Evolutionary conservation across 2,113 vertebrate species (phyloP).

Genomic region (Actenoides lindsayi): DNA sequence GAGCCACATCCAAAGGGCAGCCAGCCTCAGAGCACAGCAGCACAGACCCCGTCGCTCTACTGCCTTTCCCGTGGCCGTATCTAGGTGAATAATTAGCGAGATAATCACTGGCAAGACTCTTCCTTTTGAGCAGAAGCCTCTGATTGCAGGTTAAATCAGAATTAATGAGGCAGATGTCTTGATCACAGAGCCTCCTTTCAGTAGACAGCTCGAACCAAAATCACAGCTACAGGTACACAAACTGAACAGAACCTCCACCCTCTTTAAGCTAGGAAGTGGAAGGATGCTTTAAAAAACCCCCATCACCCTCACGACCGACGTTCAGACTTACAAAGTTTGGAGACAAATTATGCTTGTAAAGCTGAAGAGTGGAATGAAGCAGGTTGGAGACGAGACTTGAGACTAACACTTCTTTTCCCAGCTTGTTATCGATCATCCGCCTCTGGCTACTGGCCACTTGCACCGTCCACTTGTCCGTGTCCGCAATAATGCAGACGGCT

Average conservation of each 20-base stretch:
- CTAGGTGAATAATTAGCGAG: neutral
- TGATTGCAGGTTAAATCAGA: neutral
- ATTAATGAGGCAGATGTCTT: neutral
- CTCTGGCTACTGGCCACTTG: constrained; percentile 98
- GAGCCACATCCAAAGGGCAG: neutral
- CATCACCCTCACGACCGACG: fast-evolving
- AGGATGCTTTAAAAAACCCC: neutral
- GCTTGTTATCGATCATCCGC: constrained; percentile 87
- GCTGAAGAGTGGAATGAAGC: constrained; percentile 95
- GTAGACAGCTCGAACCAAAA: neutral
- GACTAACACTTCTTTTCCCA: constrained; percentile 96
- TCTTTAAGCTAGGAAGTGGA: neutral
- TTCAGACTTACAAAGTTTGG: constrained; percentile 92
- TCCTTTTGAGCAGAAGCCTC: neutral
- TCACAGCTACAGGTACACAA: neutral
- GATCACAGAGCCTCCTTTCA: neutral
- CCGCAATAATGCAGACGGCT: constrained; percentile 98
- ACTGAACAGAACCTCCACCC: neutral
- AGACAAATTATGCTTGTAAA: constrained; percentile 95
- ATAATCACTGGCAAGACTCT: neutral
- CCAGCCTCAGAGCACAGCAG: neutral
- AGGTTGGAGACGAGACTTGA: constrained; percentile 93
- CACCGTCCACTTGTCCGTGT: constrained; percentile 96
- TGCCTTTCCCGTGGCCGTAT: neutral
- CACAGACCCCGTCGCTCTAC: neutral